Conservation (phyloP, 2,888 invertebrate genomes). For the Tinea semifulvella region DNA sequence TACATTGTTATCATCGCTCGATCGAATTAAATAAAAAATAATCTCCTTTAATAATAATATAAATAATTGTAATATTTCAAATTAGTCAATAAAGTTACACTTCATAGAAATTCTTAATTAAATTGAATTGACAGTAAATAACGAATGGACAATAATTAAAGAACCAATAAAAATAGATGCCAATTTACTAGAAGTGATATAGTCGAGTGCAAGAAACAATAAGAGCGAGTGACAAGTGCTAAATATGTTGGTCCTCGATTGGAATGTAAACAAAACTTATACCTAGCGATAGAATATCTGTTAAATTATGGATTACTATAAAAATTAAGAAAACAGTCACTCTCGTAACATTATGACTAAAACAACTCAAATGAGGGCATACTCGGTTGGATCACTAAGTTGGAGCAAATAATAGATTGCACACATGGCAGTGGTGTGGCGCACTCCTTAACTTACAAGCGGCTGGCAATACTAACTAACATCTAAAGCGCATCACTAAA, state of each 20-base stretch:
- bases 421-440: slow-evolving; percentile 59
- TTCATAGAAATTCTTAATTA: no score
- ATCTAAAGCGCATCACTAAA: slow-evolving; percentile 34
- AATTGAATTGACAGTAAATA: no score
- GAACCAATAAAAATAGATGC: slow-evolving; percentile 1
- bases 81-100: no score
- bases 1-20: background rate
- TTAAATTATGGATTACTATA: slow-evolving; percentile 18
- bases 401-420: slow-evolving; percentile 50
- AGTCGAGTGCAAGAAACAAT: slow-evolving; percentile 4
- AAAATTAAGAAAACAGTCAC: slow-evolving; percentile 34
- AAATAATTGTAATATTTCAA: no score
- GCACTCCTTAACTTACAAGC: slow-evolving; percentile 51
- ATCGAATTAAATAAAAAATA: background rate
- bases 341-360: slow-evolving; percentile 51
- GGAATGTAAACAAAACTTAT: slow-evolving; percentile 53
- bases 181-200: slow-evolving; percentile 5
- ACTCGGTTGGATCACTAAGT: no score
- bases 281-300: slow-evolving; percentile 21
- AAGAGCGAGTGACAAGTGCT: slow-evolving; percentile 22
- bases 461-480: slow-evolving; percentile 64
- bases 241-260: slow-evolving; percentile 52
- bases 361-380: slow-evolving; percentile 34
- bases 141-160: no score
- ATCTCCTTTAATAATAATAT: background rate